These are phyloP conservation scores for Micrasema longulum DNA, from an alignment of 1,140 invertebrate species.

Conservation along the genomic window DNA sequence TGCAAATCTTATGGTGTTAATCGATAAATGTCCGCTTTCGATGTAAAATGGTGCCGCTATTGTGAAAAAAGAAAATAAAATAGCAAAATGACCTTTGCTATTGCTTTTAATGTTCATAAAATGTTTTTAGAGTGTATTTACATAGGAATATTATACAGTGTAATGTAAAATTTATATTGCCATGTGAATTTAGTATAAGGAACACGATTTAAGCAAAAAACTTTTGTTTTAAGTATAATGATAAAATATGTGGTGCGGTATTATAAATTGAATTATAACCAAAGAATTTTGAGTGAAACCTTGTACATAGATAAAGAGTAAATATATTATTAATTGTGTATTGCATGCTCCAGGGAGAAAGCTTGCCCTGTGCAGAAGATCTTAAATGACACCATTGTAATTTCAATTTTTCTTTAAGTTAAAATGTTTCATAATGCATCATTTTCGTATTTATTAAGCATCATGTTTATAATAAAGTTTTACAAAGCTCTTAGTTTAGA, in stretches of 20 bases:
- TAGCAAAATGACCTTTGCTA: not conserved
- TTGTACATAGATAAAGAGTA: not conserved
- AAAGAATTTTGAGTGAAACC: not conserved
- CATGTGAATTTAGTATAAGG: not conserved
- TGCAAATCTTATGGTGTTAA: conserved; percentile 2
- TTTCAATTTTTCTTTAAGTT: no score
- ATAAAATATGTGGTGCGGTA: not conserved
- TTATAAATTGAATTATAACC: not conserved
- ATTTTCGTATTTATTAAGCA: no score
- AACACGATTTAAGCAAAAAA: no score
- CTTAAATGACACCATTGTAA: no score
- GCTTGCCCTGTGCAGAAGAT: not conserved
- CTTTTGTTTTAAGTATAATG: no score
- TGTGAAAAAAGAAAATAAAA: not conserved
- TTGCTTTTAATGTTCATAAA: not conserved
- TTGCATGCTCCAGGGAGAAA: not conserved
- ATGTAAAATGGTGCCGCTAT: conserved; percentile 8
- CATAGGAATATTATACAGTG: not conserved
- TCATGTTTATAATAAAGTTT: no score
- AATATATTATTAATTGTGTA: not conserved
- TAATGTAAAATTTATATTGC: not conserved
- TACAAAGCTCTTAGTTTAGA: no score
- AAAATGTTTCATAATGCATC: no score
- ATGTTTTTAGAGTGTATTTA: not conserved
- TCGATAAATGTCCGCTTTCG: not conserved